Conservation (phyloP, 2,888 invertebrate species). For the Bombylius major region DNA sequence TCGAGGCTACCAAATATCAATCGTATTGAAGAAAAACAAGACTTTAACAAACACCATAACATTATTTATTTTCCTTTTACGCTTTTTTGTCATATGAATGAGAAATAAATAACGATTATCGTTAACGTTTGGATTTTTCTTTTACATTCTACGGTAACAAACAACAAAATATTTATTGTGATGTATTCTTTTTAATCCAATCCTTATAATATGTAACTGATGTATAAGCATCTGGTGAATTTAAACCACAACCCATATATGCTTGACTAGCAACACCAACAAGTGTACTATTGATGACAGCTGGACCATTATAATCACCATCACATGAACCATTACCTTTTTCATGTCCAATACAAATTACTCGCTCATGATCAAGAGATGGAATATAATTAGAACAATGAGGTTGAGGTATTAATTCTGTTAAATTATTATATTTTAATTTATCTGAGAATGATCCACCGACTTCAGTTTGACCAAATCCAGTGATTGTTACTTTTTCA, state of each 20-base stretch:
- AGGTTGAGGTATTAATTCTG: not conserved
- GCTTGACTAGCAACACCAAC: conserved; percentile 29
- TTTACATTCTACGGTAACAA: too few relatives aligned
- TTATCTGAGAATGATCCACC: conserved; percentile 19
- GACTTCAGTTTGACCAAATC: conserved; percentile 25
- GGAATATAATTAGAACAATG: not conserved
- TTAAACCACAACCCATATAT: conserved; percentile 21
- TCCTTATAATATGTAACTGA: conserved; percentile 19
- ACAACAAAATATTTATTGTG: too few relatives aligned
- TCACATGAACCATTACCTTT: conserved; percentile 23
- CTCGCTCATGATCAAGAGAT: not conserved
- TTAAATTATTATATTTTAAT: conserved; percentile 19
- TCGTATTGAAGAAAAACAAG: too few relatives aligned
- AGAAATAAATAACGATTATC: too few relatives aligned
- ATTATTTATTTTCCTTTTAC: too few relatives aligned
- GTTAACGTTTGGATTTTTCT: too few relatives aligned
- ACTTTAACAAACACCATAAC: too few relatives aligned
- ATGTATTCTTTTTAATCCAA: conserved; percentile 21
- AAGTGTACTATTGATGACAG: conserved; percentile 23
- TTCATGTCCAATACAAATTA: conserved; percentile 21
- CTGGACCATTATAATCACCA: conserved; percentile 32
- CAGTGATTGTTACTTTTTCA: conserved; percentile 20
- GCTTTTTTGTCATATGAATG: too few relatives aligned
- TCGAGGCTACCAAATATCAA: too few relatives aligned
- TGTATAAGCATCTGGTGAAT: conserved; percentile 28